Percentiles rank a stretch among this genome's conserved stretches.
Evolutionary conservation across 2,888 invertebrate genomes (phyloP).

Genomic region (Pristionchus japonicus): DNA sequence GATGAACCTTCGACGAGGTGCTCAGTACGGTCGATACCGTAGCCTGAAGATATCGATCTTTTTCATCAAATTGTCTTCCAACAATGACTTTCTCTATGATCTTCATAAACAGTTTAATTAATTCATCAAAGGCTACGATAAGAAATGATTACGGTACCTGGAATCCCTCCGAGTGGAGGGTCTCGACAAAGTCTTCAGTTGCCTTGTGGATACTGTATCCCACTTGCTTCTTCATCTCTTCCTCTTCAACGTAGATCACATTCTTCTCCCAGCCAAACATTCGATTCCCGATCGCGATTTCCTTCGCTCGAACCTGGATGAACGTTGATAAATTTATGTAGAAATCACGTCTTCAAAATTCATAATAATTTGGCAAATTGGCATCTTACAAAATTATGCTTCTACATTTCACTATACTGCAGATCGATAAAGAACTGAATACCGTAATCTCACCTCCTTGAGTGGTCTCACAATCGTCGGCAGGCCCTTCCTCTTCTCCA

Average conservation of each 20-base stretch:
- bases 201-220: conserved; percentile 43
- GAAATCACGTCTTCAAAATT: too few relatives aligned
- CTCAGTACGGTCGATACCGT: conserved; percentile 41
- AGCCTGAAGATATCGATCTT: neutral
- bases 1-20: conserved; percentile 33
- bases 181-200: conserved; percentile 32
- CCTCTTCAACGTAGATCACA: conserved; percentile 24
- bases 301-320: conserved; percentile 41
- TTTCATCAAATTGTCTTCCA: too few relatives aligned
- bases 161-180: conserved; percentile 44
- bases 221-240: neutral
- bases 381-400: too few relatives aligned
- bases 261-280: conserved; percentile 30
- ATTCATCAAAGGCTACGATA: too few relatives aligned
- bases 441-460: conserved; percentile 27
- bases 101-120: too few relatives aligned
- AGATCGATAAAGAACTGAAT: too few relatives aligned
- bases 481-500: conserved; percentile 40
- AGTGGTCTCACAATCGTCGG: conserved; percentile 42
- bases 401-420: too few relatives aligned
- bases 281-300: conserved; percentile 23
- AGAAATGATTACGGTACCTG: neutral
- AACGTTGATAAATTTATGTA: too few relatives aligned
- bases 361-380: too few relatives aligned
- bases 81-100: too few relatives aligned